These are phyloP conservation scores for Apostichopus parvimensis DNA, from an alignment of 35 echinoderm and acorn worm species.

Conservation along the genomic window DNA sequence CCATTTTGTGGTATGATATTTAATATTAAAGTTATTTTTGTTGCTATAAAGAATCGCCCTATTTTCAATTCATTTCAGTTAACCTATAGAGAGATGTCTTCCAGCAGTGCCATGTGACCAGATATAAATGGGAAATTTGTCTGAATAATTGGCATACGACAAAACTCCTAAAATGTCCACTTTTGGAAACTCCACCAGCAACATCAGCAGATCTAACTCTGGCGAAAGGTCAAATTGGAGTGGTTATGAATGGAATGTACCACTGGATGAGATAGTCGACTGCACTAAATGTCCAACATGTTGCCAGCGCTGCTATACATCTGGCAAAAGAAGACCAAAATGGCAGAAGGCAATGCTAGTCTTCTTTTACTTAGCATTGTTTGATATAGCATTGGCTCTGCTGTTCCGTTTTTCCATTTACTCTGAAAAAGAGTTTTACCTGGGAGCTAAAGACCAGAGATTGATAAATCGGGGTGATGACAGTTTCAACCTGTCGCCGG, in stretches of 20 bases:
- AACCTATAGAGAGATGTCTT: too few species aligned
- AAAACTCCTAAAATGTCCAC: not conserved
- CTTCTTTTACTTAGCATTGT: constrained; percentile 22
- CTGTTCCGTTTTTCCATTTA: constrained; percentile 13
- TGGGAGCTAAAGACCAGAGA: constrained; percentile 29
- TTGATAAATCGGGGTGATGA: constrained; percentile 7
- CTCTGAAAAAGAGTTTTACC: constrained; percentile 11
- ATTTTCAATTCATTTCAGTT: too few species aligned
- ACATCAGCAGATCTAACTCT: not conserved
- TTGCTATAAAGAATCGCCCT: too few species aligned
- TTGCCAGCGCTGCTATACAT: constrained; percentile 14
- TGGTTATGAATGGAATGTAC: constrained; percentile 48
- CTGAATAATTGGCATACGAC: too few species aligned
- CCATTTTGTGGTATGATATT: too few species aligned
- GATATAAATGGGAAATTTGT: too few species aligned
- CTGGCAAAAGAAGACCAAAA: constrained; percentile 22
- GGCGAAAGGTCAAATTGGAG: not conserved
- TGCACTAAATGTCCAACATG: constrained; percentile 44
- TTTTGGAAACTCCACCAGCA: not conserved
- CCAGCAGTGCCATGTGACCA: too few species aligned
- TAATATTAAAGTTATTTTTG: too few species aligned
- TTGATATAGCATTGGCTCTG: constrained; percentile 40
- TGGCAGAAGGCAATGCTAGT: constrained; percentile 42
- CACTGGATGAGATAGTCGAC: constrained; percentile 38
- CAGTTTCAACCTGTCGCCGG: constrained; percentile 15